Base-by-base conservation (phyloP, 1,140 invertebrate species). In the Euborellia annulipes region DNA sequence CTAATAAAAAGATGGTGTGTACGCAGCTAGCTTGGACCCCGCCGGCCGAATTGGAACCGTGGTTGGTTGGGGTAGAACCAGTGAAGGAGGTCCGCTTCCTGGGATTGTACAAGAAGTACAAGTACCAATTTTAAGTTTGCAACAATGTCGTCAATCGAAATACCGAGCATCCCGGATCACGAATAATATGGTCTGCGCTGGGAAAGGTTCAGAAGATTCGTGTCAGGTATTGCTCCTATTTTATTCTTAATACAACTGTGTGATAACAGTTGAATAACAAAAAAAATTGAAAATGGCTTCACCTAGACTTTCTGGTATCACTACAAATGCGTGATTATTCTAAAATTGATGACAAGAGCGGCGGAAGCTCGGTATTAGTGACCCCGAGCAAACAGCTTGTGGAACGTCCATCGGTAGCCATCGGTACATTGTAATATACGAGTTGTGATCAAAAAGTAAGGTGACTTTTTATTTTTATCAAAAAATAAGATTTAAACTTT, bases 21-120 rank as follows among this genome's bases (percentile, higher is more conserved):
- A n/a, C 30, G 3, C 30, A 32, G 22, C 21, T 3, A 38, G 21
- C 7, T 2, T 16, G 20, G 41, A 48, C 32, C 47, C 47, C 2
- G 68, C 81, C 36, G 83, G 84, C 42, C 78, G 75, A 56, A 67
- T 69, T 50, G 85, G 76, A 27, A 77, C 71, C 11, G 84, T 82
- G 17, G 75, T 87, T 0, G 87, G 86, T 3, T 91, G 86, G 86
- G 86, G 86, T 1, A 65, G 84, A 17, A 80, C 81, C 0, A 73
- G 73, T 0, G 82, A 87, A 58, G 83, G 82, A 16, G 84, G 84
- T n/a, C 71, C 72, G 55, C 58, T 87, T n/a, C 79, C 85, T 0
- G 75, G 75, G 3, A 67, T 79, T 21, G 78, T 86, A 1, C 82
- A 86, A 52, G 83, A 90, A 61, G 84, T 86, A 1, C 72, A 81